Evolutionary conservation across 2,113 vertebrate species (phyloP).

Genomic region (Plotosus lineatus): DNA sequence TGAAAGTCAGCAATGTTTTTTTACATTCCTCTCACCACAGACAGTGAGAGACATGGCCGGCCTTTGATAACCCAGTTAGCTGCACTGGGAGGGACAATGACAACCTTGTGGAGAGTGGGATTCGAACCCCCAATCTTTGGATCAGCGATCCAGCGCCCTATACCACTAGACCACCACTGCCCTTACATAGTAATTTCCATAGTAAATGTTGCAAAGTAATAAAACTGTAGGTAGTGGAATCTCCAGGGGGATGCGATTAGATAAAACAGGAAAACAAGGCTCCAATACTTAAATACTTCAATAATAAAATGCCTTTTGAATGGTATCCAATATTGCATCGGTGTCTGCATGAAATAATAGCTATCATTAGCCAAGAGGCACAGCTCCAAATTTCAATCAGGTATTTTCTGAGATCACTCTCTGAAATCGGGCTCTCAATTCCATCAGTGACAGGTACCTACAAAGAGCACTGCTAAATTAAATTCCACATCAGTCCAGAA

Average conservation of each 20-base stretch:
- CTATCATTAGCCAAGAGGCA: slow-evolving; percentile 28
- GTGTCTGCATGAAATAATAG: slow-evolving; percentile 13
- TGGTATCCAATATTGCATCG: neutral
- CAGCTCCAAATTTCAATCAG: slow-evolving; percentile 12
- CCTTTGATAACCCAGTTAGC: too few species aligned
- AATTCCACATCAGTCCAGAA: slow-evolving; percentile 31
- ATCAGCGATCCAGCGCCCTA: too few species aligned
- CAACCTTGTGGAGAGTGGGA: too few species aligned
- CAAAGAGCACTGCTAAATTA: slow-evolving; percentile 30
- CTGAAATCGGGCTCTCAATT: slow-evolving; percentile 1
- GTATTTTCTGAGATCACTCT: slow-evolving; percentile 23
- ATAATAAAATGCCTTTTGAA: slow-evolving; percentile 10
- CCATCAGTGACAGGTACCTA: slow-evolving; percentile 20
- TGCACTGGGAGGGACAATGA: too few species aligned
- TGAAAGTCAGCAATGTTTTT: too few species aligned
- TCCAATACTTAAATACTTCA: neutral
- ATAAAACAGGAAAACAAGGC: slow-evolving; percentile 1
- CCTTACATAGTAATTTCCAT: too few species aligned
- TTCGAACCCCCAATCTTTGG: too few species aligned
- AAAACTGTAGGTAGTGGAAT: neutral
- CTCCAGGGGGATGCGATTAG: neutral
- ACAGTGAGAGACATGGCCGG: too few species aligned
- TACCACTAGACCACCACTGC: too few species aligned
- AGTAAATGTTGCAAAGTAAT: neutral
- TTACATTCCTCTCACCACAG: too few species aligned